phyloP scores from a whole-genome alignment of 2,888 invertebrate species.

The Acleris cristana region DNA sequence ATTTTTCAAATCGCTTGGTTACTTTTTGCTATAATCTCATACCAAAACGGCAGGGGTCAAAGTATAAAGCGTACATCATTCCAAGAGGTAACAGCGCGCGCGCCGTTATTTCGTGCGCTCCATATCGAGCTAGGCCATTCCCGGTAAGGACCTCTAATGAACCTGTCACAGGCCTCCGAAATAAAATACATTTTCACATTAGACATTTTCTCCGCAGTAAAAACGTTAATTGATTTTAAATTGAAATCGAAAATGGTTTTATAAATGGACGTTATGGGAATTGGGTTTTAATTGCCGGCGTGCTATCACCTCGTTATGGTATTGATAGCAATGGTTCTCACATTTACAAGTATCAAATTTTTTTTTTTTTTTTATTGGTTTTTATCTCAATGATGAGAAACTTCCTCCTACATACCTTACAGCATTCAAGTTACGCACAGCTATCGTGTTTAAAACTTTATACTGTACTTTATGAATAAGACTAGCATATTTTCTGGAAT shows the following conservation, averaged over 20 bases:
- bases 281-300: slow-evolving; percentile 26
- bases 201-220: slow-evolving; percentile 16
- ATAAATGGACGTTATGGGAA: slow-evolving; percentile 14
- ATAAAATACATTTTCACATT: slow-evolving; percentile 8
- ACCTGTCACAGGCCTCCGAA: slow-evolving; percentile 34
- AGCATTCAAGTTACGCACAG: no score
- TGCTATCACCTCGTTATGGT: slow-evolving; percentile 24
- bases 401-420: no score
- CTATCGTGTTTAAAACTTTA: no score
- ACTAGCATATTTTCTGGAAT: no score
- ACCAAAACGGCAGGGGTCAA: slow-evolving; percentile 58
- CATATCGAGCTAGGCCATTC: slow-evolving; percentile 67
- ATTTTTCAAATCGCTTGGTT: slow-evolving; percentile 55
- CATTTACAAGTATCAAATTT: slow-evolving; percentile 19
- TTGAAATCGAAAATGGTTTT: slow-evolving; percentile 10
- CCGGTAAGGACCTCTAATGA: slow-evolving; percentile 50
- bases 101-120: slow-evolving; percentile 70
- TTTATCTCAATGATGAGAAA: no score
- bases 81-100: slow-evolving; percentile 56
- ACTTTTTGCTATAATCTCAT: slow-evolving; percentile 57
- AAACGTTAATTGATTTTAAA: slow-evolving; percentile 21
- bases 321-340: slow-evolving; percentile 15
- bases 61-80: slow-evolving; percentile 61
- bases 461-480: no score
- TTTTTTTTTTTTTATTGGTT: slow-evolving; percentile 3